Evolutionary conservation across 2,113 vertebrate genomes (phyloP).

Genomic region (Equus quagga): DNA sequence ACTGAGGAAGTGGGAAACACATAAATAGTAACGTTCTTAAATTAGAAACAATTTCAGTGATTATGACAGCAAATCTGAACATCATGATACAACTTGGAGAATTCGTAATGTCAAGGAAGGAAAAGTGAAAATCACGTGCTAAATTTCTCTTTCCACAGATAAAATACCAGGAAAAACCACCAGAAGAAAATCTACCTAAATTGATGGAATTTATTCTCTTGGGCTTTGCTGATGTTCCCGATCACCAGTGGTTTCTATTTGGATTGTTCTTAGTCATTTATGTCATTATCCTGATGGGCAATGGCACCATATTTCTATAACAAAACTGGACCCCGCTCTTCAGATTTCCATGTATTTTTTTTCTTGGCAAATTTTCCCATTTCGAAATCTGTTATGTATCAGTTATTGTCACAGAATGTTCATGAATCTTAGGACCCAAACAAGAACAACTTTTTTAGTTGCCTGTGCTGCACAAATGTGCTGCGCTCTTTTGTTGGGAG

Average conservation of each 20-base stretch:
- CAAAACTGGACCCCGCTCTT: neutral
- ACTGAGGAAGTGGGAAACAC: neutral
- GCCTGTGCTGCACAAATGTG: too few relatives aligned
- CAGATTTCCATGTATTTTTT: constrained; percentile 57
- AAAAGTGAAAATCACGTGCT: neutral
- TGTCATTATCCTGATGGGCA: constrained; percentile 19
- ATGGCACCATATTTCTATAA: constrained; percentile 40
- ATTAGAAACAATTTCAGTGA: neutral
- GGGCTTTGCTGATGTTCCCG: constrained; percentile 53
- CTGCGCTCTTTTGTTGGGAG: too few relatives aligned
- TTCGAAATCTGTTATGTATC: constrained; percentile 62
- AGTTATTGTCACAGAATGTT: constrained; percentile 43
- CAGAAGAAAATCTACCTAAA: neutral
- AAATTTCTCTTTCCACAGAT: neutral
- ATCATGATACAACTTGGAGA: neutral
- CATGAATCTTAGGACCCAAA: neutral
- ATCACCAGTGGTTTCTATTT: constrained; percentile 53
- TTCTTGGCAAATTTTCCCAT: constrained; percentile 64
- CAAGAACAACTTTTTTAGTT: neutral
- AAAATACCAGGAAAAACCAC: neutral
- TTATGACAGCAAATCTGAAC: neutral
- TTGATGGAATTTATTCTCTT: constrained; percentile 64
- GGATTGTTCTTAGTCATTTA: constrained; percentile 37
- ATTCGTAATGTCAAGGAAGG: too few relatives aligned
- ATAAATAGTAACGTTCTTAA: neutral